phyloP scores from a whole-genome alignment of 2,113 vertebrate species.

The Cercopithecus mona region DNA sequence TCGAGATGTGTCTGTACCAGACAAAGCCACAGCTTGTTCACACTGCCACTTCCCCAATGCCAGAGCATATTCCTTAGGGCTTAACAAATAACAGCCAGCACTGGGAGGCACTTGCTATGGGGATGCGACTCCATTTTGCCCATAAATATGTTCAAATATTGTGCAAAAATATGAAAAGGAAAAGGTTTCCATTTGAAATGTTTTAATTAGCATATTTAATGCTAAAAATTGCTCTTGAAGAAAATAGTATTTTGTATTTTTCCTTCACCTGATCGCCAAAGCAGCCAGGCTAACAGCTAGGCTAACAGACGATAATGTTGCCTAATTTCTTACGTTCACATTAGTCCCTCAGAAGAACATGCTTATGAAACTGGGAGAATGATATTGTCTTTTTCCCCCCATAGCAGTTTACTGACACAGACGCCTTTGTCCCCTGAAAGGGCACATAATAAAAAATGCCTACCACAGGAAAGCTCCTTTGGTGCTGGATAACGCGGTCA shows the following conservation, averaged over 20 bases:
- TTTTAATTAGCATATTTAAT: slow-evolving; percentile 36
- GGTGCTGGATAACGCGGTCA: slow-evolving; percentile 85
- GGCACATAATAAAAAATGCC: slow-evolving; percentile 84
- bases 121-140: neutral
- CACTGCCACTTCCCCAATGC: neutral
- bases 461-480: slow-evolving; percentile 83
- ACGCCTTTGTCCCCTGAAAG: slow-evolving; percentile 83
- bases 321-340: slow-evolving; percentile 72
- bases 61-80: neutral
- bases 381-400: slow-evolving; percentile 72
- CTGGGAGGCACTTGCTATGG: neutral
- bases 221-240: slow-evolving; percentile 49
- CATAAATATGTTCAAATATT: neutral
- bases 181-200: slow-evolving; percentile 42
- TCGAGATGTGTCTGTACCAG: neutral
- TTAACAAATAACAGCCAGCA: neutral
- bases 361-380: slow-evolving; percentile 76
- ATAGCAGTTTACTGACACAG: slow-evolving; percentile 78
- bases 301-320: slow-evolving; percentile 47
- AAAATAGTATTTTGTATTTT: slow-evolving; percentile 67
- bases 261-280: slow-evolving; percentile 35
- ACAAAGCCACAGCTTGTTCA: neutral
- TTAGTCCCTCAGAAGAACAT: slow-evolving; percentile 75
- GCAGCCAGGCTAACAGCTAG: neutral
- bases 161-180: neutral